Conservation (phyloP, 64 coral and sea anemone genomes). For the Anthopleura sola region DNA sequence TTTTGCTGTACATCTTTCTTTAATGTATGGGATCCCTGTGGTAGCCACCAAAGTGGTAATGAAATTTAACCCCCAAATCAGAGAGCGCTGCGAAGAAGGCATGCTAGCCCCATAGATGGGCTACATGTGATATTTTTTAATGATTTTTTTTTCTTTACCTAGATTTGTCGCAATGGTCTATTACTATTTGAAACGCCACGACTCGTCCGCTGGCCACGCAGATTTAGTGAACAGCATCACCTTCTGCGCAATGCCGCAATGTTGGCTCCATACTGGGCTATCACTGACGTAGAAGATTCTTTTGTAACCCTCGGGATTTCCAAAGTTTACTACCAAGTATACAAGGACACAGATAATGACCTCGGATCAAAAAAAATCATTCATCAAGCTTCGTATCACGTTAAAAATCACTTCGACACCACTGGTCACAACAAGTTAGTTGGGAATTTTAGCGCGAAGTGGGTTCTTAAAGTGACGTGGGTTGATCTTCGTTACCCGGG, state of each 20-base stretch:
- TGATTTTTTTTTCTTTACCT: neutral
- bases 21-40: no score
- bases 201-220: neutral
- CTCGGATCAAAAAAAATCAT: neutral
- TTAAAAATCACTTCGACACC: neutral
- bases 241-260: neutral
- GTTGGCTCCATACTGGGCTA: slow-evolving; percentile 1
- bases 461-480: slow-evolving; percentile 13
- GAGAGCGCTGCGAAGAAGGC: no score
- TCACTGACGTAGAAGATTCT: neutral
- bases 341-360: neutral
- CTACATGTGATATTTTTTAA: neutral
- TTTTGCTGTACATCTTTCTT: no score
- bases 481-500: neutral
- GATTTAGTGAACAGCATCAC: neutral
- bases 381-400: neutral
- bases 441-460: neutral
- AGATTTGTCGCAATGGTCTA: slow-evolving; percentile 2
- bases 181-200: neutral
- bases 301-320: neutral
- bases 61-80: no score
- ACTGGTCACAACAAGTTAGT: neutral
- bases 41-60: no score
- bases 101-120: no score
- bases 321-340: neutral